These are phyloP conservation scores for Keiferia lycopersicella DNA, from an alignment of 2,888 invertebrate species.

Conservation along the genomic window DNA sequence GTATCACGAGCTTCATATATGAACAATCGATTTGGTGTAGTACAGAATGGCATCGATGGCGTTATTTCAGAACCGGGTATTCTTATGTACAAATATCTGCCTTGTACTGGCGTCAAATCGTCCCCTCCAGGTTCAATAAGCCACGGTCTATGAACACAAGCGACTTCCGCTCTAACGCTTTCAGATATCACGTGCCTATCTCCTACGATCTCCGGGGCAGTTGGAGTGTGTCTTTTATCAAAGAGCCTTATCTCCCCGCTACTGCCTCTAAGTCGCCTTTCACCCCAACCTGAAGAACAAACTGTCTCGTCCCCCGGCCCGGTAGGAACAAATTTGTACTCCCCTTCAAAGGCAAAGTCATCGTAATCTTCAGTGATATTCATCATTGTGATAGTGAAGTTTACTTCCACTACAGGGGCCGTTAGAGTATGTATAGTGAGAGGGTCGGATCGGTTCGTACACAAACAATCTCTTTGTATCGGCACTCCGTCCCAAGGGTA, in stretches of 20 bases:
- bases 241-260: slow-evolving; percentile 87
- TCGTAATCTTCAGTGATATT: slow-evolving; percentile 90
- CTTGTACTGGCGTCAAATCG: slow-evolving; percentile 80
- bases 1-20: slow-evolving; percentile 87
- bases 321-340: slow-evolving; percentile 84
- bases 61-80: slow-evolving; percentile 84
- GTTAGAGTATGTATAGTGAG: slow-evolving; percentile 85
- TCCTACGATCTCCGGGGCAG: slow-evolving; percentile 70
- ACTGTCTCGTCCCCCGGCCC: slow-evolving; percentile 79
- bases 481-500: slow-evolving; percentile 86
- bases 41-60: slow-evolving; percentile 78
- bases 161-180: slow-evolving; percentile 77
- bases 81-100: slow-evolving; percentile 87
- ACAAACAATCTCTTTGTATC: slow-evolving; percentile 87
- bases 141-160: slow-evolving; percentile 89
- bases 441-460: slow-evolving; percentile 85
- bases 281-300: slow-evolving; percentile 85
- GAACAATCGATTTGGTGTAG: slow-evolving; percentile 86
- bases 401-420: slow-evolving; percentile 86
- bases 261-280: slow-evolving; percentile 84
- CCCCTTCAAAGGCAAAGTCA: slow-evolving; percentile 89
- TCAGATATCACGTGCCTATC: slow-evolving; percentile 77
- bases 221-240: slow-evolving; percentile 79
- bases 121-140: slow-evolving; percentile 89
- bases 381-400: slow-evolving; percentile 89